Base-by-base conservation (phyloP, 2,113 vertebrate species). In the Tragulus kanchil region DNA sequence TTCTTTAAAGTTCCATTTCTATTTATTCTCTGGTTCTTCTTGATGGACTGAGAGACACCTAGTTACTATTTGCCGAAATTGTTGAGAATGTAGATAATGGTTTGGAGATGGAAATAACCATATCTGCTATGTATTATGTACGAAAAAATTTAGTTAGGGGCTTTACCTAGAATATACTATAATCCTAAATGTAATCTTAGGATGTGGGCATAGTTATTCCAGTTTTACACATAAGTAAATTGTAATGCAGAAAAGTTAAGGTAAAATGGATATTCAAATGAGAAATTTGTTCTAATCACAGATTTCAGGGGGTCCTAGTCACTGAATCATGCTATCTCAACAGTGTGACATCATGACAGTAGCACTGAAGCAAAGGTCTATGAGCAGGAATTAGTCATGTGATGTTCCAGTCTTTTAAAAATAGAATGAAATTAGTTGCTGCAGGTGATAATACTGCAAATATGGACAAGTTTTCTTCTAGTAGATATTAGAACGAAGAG, bases 391-490 rank as follows among this genome's bases (percentile, higher is more conserved):
- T 17, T 82, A 19, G 42, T 19, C 19, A n/a, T 62, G 62, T 85
- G 83, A 36, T 50, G 88, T 65, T 75, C 23, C 23, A 90, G 23
- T 45, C 16, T 83, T 96, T 89, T 64, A 71, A 90, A 95, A 91
- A 64, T n/a, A 89, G 9, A 21, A 42, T 77, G 58, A 36, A 94
- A 85, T 89, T 62, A 64, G 69, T 42, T 78, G 13, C 50, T 93
- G 36, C 25, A 73, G 90, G 31, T 93, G 64, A 88, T 50, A 79
- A 13, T 9, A 54, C 50, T 87, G 84, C 12, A 90, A 71, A 90
- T 89, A 86, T 84, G 78, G 81, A 52, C n/a, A n/a, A 0, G 1
- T 26, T 54, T 84, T 86, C 6, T 67, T 94, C 31, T 62, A 52
- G 62, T 89, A 73, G 13, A 19, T 73, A 64, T 19, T 19, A 36